Conservation (phyloP, 2,888 invertebrate species). For the Microplitis manilae region DNA sequence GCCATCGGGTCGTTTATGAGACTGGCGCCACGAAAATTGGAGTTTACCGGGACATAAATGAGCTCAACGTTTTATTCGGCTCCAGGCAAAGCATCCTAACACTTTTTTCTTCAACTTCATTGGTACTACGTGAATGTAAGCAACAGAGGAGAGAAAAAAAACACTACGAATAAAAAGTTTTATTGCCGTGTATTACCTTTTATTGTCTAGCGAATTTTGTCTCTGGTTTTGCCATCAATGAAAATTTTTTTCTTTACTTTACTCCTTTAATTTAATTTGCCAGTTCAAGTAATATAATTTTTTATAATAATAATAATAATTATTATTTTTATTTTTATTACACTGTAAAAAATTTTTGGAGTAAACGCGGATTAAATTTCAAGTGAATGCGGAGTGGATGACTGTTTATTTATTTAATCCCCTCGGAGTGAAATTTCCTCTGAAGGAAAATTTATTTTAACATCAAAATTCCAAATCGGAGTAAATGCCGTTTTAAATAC, state of each 20-base stretch:
- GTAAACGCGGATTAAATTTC: too few relatives aligned
- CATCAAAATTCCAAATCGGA: too few relatives aligned
- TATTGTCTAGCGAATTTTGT: neutral
- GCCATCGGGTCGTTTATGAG: neutral
- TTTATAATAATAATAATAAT: too few relatives aligned
- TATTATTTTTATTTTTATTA: too few relatives aligned
- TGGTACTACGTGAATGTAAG: neutral
- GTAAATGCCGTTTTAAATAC: too few relatives aligned
- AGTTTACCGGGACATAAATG: slow-evolving; percentile 7
- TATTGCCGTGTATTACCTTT: neutral
- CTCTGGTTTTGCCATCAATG: neutral
- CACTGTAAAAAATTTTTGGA: too few relatives aligned
- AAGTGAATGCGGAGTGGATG: too few relatives aligned
- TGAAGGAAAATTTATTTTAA: too few relatives aligned
- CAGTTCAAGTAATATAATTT: neutral
- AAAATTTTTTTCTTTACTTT: neutral
- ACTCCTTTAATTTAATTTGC: neutral
- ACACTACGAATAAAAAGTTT: neutral
- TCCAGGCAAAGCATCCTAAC: slow-evolving; percentile 13
- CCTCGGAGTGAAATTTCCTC: too few relatives aligned
- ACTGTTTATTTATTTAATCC: too few relatives aligned
- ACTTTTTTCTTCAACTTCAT: neutral
- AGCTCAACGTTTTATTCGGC: slow-evolving; percentile 4
- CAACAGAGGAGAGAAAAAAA: neutral
- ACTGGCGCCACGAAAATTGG: slow-evolving; percentile 11